Conservation (phyloP, 2,888 invertebrate species). For the Cantharis rufa region DNA sequence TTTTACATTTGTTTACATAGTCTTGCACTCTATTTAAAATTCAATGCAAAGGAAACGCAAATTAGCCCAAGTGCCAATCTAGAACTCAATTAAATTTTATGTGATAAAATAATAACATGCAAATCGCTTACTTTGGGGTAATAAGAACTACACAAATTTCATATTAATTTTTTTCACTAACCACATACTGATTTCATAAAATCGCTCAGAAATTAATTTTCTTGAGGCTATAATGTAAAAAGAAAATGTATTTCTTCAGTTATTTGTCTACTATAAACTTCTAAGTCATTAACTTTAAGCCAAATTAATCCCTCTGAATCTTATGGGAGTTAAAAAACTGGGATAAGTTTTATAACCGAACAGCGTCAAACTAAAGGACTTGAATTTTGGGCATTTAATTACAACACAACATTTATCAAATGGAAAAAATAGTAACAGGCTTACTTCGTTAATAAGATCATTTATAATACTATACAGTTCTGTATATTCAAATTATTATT, state of each 20-base stretch:
- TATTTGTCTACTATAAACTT: background rate
- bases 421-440: background rate
- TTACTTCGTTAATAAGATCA: background rate
- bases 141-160: slow-evolving; percentile 15
- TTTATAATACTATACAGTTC: too few relatives aligned
- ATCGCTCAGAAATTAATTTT: background rate
- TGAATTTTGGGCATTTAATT: background rate
- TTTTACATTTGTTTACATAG: slow-evolving; percentile 1
- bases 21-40: background rate
- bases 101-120: slow-evolving; percentile 28
- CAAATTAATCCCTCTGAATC: background rate
- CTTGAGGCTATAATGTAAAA: background rate
- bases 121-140: slow-evolving; percentile 23
- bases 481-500: background rate
- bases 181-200: background rate
- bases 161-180: slow-evolving; percentile 4
- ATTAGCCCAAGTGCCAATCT: slow-evolving; percentile 24
- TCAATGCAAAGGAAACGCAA: background rate
- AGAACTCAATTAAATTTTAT: slow-evolving; percentile 26
- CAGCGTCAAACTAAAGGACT: background rate
- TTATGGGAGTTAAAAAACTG: background rate
- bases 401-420: background rate
- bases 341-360: background rate
- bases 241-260: background rate
- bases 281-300: background rate